Base-by-base conservation (phyloP, 1,140 invertebrate species). In the Aphelenchoides avenae region DNA sequence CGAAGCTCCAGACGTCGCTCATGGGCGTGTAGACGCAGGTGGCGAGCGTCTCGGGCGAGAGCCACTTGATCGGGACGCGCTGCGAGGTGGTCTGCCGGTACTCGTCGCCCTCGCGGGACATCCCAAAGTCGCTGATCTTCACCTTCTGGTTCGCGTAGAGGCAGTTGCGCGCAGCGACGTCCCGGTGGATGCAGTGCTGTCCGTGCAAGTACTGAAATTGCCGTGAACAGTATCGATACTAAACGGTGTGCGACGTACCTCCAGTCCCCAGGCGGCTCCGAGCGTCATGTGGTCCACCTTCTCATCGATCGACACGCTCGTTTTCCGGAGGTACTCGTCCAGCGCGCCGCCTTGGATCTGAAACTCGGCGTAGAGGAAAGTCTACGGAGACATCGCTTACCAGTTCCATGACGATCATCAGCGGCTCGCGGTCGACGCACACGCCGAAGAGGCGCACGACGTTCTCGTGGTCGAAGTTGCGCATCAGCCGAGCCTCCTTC, bases 141-240 rank as follows among this genome's bases (percentile, higher is more conserved):
- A 69, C 52, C 34, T 46, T 27, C 3, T 47, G 33, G 9, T 56
- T 15, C 55, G 15, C 58, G 34, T 62, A 61, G 13, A 61, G 30
- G 31, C 58, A 61, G 44, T 61, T 61, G 73, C 91, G 84, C 13
- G 91, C 90, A 27, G 91, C 91, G 68, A 96, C 82, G 83, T 96
- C 91, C 73, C 91, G 83, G 80, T 95, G 91, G 62, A 95, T 93
- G 75, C 93, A 92, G 78, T 92, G 92, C 73, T 91, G 87, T 70
- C 86, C 84, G 81, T 95, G 91, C 76, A 95, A 82, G 80, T 94
- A 95, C 13, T n/a, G n/a, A 50, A 6, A 15, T 15, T 34, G n/a
- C 13, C 24, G 26, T 50, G 33, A 46, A 50, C 33, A 31, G 41
- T 37, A 26, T 11, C 6, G 6, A 42, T 5, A 15, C 6, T 42